phyloP scores from a whole-genome alignment of 2,797 vertebrate genomes.

The Argyrosomus regius region DNA sequence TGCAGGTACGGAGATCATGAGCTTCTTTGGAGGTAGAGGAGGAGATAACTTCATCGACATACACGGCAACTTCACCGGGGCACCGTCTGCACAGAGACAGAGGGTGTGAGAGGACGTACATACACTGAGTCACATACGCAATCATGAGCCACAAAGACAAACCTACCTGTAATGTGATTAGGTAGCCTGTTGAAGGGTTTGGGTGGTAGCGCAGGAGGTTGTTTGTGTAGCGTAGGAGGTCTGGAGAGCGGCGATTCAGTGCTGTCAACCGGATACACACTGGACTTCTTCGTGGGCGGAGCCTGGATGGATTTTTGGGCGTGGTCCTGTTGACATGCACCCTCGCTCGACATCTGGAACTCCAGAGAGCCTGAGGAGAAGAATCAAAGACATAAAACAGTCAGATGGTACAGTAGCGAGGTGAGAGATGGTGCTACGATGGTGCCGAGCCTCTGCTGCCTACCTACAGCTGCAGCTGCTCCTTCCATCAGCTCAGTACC shows the following conservation, averaged over 20 bases:
- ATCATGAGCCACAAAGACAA: accelerated
- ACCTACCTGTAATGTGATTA: constrained; percentile 90
- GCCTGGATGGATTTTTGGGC: constrained; percentile 88
- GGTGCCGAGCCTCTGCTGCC: constrained; percentile 19
- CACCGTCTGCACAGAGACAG: constrained; percentile 84
- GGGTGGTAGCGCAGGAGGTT: constrained; percentile 95
- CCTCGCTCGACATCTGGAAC: constrained; percentile 86
- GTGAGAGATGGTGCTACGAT: background rate
- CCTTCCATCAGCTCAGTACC: constrained; percentile 92
- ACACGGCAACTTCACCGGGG: constrained; percentile 94
- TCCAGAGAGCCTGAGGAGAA: constrained; percentile 89
- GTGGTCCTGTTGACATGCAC: constrained; percentile 88
- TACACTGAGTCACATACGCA: background rate
- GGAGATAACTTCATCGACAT: constrained; percentile 94
- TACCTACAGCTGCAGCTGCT: constrained; percentile 79
- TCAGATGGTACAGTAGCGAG: background rate
- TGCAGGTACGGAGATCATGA: constrained; percentile 94
- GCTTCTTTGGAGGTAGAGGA: constrained; percentile 99
- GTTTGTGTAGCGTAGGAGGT: constrained; percentile 92
- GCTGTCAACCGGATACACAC: constrained; percentile 87
- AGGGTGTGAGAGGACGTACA: accelerated
- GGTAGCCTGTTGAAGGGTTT: constrained; percentile 96
- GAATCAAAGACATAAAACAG: constrained; percentile 14
- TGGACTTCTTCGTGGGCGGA: constrained; percentile 90
- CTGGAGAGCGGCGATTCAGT: constrained; percentile 89